Conservation (phyloP, 2,797 vertebrate species). For the Phataginus tetradactyla region DNA sequence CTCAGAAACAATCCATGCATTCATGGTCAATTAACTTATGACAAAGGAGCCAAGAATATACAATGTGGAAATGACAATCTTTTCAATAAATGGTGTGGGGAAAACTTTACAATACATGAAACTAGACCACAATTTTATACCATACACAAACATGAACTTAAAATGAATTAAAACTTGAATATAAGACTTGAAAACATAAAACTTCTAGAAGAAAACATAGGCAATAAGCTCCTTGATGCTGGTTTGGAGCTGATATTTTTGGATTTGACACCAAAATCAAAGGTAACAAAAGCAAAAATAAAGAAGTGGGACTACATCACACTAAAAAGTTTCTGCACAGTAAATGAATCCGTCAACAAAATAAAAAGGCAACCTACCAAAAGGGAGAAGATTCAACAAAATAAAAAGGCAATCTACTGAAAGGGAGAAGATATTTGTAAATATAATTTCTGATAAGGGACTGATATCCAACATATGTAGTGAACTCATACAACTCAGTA, state of each 20-base stretch:
- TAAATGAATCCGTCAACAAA: neutral
- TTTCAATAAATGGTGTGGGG: neutral
- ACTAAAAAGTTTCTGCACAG: neutral
- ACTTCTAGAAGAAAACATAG: neutral
- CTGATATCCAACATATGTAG: neutral
- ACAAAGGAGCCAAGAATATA: neutral
- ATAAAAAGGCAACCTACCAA: neutral
- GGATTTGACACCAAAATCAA: neutral
- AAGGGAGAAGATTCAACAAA: neutral
- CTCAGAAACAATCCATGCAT: neutral
- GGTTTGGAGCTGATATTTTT: neutral
- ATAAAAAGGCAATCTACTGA: neutral
- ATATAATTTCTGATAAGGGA: neutral
- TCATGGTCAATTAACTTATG: neutral
- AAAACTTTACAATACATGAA: neutral
- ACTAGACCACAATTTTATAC: neutral
- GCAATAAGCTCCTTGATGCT: neutral
- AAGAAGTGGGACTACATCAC: neutral
- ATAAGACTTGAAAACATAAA: neutral
- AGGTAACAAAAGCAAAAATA: neutral
- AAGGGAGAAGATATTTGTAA: neutral
- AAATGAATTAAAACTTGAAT: neutral
- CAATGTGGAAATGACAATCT: neutral
- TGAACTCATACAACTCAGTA: neutral
- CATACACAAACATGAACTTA: neutral